Base-by-base conservation (phyloP, 2,888 invertebrate genomes). In the Drosophila mimetica region DNA sequence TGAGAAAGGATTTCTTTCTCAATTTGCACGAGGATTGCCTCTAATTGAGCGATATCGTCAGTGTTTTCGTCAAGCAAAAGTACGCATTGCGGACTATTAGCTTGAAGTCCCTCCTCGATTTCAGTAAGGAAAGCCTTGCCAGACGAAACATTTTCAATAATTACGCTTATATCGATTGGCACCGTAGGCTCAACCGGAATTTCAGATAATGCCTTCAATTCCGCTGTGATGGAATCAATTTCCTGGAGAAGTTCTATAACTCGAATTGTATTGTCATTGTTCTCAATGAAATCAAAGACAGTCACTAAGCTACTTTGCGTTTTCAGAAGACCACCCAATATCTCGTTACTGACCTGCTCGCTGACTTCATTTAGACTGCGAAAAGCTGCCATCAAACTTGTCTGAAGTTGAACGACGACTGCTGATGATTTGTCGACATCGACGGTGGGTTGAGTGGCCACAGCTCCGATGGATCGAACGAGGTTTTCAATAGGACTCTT, bases 221-320 rank as follows among this genome's bases (percentile, higher is more conserved):
- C 89, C 1, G 75, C 74, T 2, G 86, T 75, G 37, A 91, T 74
- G 41, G 76, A 74, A 70, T 91, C 91, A 3, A 91, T 79, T 76
- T 91, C 91, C 48, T 91, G 91, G 2, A 91, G 58, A 0, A 91
- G 71, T 64, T 91, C 91, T 41, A 91, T 90, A 5, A 90, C 75
- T n/a, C 91, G 76, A 36, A 91, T 69, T 3, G 79, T 71, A 9
- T 67, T 84, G 16, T 91, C 90, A 41, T 82, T 90, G 4, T 86
- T 87, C 60, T 91, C 91, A 20, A 91, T 90, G 44, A 90, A 90
- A 63, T 91, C 91, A 42, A 86, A 89, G 4, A 91, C 86, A 0
- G 88, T 75, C 2, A 90, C 82, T 3, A 91, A 53, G 16, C 75
- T 86, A 53, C 74, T 89, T 67, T 91, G 90, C 0, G 79, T 80